Base-by-base conservation (phyloP, 2,888 invertebrate species). In the Nebria brevicollis region DNA sequence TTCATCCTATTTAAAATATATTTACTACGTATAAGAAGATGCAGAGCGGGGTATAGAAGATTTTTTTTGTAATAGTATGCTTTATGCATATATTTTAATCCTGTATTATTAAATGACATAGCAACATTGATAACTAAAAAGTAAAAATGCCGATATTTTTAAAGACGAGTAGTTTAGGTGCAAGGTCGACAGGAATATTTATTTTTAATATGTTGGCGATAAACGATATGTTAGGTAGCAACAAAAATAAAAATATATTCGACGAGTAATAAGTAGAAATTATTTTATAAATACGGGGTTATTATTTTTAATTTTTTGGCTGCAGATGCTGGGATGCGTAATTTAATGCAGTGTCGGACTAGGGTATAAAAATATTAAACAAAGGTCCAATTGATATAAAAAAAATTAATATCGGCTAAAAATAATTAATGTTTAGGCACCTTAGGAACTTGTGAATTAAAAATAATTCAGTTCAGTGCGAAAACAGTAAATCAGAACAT, bases 81-180 rank as follows among this genome's bases (percentile, higher is more conserved):
- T 54, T 54, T 54, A 54, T 54, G 54, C 54, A 54, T 54, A 54
- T 54, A 54, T 54, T 54, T 54, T 54, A 54, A 54, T 54, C 54
- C 8, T 54, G 13, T 54, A 6, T 54, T 54, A 54, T 54, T 54
- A 54, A 54, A 54, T 54, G 54, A 54, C 54, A 54, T 54, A 13
- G 54, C 54, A 13, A 54, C 54, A 11, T 54, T 54, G 7, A 54
- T 54, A 54, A 54, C 54, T 11, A 7, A 54, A 54, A 54, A 13
- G 8, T 11, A 54, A 6, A 6, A 54, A 54, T 54, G 54, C 13
- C 5, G 34, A 54, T 13, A 54, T 54, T 54, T 54, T 54, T 54
- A 54, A 54, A 54, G 54, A 54, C 6, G 54, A 54, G 54, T 54
- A 54, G 54, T 54, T 54, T 54, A 54, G 54, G 54, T 54, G 54